Evolutionary conservation across 2,113 vertebrate genomes (phyloP), one percentile per base, ranked within the genome.

Genomic region (Sinocyclocheilus rhinocerous): DNA sequence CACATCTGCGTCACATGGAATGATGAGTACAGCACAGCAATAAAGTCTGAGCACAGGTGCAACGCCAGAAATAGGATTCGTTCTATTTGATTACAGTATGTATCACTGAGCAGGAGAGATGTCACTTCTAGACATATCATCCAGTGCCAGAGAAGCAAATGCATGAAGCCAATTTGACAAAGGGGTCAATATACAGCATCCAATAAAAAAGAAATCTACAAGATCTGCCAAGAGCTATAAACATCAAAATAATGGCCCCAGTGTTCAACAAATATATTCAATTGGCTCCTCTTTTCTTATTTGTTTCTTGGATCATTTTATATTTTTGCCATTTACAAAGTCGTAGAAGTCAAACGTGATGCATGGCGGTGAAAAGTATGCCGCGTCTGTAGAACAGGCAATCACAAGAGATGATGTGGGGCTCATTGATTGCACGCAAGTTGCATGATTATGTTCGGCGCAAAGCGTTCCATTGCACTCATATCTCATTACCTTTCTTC

Each of bases 11-110:
- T 87, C 87, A 85, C 67, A 70, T 36, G 45, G 75, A 87, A 81
- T 79, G 86, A 87, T 78, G 83, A 85, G 76, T 65, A 42, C 39
- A 81, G 83, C 33, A 15, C 33, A 87, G 87, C 87, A 83, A 84
- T 90, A 85, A 88, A 89, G 36, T 50, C 52, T 33, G 88, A 87
- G 87, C 88, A 76, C 90, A 91, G 90, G 89, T 91, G 89, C 86
- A 86, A 36, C 20, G 76, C 73, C 78, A 86, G 87, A 84, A 85
- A 88, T 84, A 84, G 84, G 85, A 84, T 85, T 87, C 33, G 59
- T 80, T 81, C 70, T 90, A 85, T 87, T 89, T 87, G 87, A 90
- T 89, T 89, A 88, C 85, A 61, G 78, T 87, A 84, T 52, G 73
- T 84, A 88, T 81, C 50, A 88, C 85, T 50, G 67, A 84, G 81